Evolutionary conservation across 2,888 invertebrate genomes (phyloP).

Genomic region (Tholera decimalis): DNA sequence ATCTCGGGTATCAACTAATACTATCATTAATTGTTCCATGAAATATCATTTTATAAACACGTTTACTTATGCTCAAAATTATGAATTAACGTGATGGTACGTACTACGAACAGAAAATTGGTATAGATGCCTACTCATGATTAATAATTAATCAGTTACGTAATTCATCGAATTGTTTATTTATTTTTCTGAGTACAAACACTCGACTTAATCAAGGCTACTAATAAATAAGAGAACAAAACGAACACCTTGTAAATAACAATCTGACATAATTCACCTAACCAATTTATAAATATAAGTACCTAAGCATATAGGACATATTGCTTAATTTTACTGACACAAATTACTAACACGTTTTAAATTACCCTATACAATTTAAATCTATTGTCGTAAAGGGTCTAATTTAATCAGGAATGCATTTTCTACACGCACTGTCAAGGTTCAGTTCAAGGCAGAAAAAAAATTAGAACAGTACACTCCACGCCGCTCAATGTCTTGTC

Average conservation of each 20-base stretch:
- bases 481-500: slow-evolving; percentile 73
- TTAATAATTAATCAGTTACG: no score
- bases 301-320: slow-evolving; percentile 38
- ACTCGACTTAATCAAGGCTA: no score
- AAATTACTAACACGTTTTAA: slow-evolving; percentile 56
- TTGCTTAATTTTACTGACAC: slow-evolving; percentile 57
- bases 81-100: no score
- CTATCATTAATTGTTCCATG: no score
- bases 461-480: slow-evolving; percentile 73
- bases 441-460: slow-evolving; percentile 70
- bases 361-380: slow-evolving; percentile 55
- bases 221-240: background rate
- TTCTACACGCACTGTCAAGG: slow-evolving; percentile 69
- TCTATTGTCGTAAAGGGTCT: slow-evolving; percentile 60
- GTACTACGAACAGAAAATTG: no score
- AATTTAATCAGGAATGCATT: slow-evolving; percentile 61
- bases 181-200: no score
- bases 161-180: no score
- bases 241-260: slow-evolving; percentile 10
- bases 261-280: slow-evolving; percentile 27
- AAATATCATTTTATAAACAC: no score
- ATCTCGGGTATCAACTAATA: no score
- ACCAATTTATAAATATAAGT: slow-evolving; percentile 15
- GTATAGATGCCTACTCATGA: no score
- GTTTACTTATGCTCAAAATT: no score